Evolutionary conservation across 2,113 vertebrate species (phyloP).

Genomic region (Forbesichthys papilliferus): DNA sequence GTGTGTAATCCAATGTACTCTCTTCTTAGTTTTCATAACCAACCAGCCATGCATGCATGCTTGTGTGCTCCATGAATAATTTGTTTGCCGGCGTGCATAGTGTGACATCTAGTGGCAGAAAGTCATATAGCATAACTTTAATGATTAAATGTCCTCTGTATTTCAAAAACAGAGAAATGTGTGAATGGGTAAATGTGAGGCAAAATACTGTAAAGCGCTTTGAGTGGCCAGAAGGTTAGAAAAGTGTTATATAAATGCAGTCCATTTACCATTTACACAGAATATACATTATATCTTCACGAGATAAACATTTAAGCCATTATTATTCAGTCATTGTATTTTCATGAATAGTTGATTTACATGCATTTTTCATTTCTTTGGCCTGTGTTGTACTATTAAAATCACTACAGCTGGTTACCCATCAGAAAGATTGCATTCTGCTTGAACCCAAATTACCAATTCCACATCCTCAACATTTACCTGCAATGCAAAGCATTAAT

Average conservation of each 20-base stretch:
- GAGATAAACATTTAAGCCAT: constrained; percentile 34
- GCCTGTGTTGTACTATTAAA: constrained; percentile 12
- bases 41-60: too few species aligned
- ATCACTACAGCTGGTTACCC: constrained; percentile 41
- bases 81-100: too few species aligned
- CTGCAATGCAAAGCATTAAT: constrained; percentile 35
- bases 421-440: constrained; percentile 43
- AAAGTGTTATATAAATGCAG: too few species aligned
- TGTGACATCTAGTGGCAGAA: too few species aligned
- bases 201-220: too few species aligned
- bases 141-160: constrained; percentile 38
- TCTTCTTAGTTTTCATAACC: too few species aligned
- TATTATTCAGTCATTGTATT: constrained; percentile 31
- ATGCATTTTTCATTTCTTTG: constrained; percentile 37
- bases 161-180: neutral
- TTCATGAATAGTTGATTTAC: constrained; percentile 53
- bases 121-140: neutral
- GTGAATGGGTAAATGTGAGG: too few species aligned
- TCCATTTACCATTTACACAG: neutral
- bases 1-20: too few species aligned
- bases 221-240: too few species aligned
- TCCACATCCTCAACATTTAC: constrained; percentile 24
- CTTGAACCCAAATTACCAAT: constrained; percentile 51
- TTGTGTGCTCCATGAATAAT: too few species aligned
- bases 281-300: constrained; percentile 22